Percentiles rank a stretch among this genome's conserved stretches.
Evolutionary conservation across 2,797 vertebrate genomes (phyloP).

Genomic region (Hylomyscus alleni): DNA sequence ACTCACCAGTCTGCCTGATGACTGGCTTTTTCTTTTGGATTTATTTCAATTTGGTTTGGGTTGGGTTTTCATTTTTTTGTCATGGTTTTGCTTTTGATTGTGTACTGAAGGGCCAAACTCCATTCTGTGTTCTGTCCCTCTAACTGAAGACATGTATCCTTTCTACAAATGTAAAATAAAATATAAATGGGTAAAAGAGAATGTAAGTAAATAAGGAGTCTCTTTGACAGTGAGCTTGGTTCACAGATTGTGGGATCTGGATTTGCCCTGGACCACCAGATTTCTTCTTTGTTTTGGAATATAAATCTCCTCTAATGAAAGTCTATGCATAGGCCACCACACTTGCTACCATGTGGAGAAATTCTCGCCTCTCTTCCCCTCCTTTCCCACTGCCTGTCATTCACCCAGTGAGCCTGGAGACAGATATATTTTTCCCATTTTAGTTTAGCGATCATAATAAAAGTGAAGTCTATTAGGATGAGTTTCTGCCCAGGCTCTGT

Average conservation of each 20-base stretch:
- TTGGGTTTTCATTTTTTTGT: not conserved
- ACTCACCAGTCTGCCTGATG: not conserved
- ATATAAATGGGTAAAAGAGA: not conserved
- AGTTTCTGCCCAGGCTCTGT: slow-evolving; percentile 78
- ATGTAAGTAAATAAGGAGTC: not conserved
- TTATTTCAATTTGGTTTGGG: not conserved
- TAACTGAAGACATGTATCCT: accelerated
- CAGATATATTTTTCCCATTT: slow-evolving; percentile 77
- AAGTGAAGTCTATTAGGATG: slow-evolving; percentile 82
- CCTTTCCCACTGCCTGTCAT: not conserved
- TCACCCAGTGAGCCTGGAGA: slow-evolving; percentile 73
- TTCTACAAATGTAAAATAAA: not conserved
- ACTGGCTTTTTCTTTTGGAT: not conserved
- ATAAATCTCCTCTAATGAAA: not conserved
- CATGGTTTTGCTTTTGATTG: not conserved
- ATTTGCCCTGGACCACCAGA: not conserved
- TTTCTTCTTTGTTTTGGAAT: not conserved
- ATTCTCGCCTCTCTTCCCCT: too few species aligned
- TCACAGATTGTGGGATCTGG: not conserved
- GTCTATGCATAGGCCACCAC: not conserved
- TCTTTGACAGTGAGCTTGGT: not conserved
- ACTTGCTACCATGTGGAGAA: not conserved
- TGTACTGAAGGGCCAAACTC: not conserved
- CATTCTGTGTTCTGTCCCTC: not conserved
- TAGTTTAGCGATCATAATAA: slow-evolving; percentile 80